These are phyloP conservation scores for Ennomos erosarius DNA, from an alignment of 2,888 invertebrate genomes.

Conservation along the genomic window DNA sequence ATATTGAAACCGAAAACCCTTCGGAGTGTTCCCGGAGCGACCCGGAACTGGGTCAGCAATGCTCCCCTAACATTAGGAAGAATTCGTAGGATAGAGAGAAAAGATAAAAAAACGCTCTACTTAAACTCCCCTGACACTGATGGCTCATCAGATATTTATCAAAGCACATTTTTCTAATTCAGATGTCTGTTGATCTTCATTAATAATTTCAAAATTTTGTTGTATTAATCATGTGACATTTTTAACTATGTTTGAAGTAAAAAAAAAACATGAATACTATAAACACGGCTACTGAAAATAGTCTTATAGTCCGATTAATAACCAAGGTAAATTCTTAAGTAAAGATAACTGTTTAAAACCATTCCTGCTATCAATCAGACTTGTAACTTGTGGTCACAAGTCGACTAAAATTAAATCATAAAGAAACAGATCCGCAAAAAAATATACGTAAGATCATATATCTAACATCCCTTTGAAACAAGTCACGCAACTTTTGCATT, in stretches of 20 bases:
- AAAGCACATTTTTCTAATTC: constrained; percentile 20
- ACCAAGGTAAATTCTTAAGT: no score
- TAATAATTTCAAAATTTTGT: constrained; percentile 8
- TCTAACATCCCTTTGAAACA: constrained; percentile 5
- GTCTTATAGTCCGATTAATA: no score
- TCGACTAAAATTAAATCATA: no score
- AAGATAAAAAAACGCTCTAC: constrained; percentile 43
- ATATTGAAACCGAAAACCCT: constrained; percentile 81
- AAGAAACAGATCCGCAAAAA: not conserved
- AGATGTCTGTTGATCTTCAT: constrained; percentile 19
- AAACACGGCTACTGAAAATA: no score
- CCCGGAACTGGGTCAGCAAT: constrained; percentile 73
- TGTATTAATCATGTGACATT: no score
- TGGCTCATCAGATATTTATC: constrained; percentile 43
- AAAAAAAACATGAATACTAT: no score
- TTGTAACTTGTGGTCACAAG: no score
- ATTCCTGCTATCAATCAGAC: no score
- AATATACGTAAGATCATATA: not conserved
- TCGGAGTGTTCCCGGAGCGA: constrained; percentile 66
- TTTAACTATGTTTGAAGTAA: no score
- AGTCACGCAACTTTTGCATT: constrained; percentile 37
- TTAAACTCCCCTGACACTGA: constrained; percentile 38
- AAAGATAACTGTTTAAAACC: no score
- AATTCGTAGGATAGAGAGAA: constrained; percentile 55
- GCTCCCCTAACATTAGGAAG: constrained; percentile 62